phyloP scores from a whole-genome alignment of 2,888 invertebrate species.

The Phaonia tiefii region DNA sequence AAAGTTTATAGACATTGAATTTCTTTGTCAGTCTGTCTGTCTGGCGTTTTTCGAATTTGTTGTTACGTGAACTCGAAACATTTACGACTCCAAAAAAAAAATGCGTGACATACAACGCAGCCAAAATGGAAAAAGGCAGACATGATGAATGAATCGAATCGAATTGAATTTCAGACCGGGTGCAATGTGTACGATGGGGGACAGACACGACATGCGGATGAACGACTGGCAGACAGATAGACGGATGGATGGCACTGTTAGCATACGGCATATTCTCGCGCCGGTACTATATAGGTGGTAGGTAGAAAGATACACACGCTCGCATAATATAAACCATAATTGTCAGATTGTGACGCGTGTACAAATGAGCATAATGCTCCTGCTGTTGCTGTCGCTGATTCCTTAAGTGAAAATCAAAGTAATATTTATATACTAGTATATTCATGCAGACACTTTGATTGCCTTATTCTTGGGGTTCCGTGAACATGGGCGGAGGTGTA shows the following conservation, averaged over 20 bases:
- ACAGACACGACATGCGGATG: not conserved
- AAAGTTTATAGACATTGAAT: constrained; percentile 64
- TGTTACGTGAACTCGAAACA: not conserved
- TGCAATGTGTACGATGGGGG: not conserved
- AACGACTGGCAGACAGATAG: not conserved
- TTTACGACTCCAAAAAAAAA: not conserved
- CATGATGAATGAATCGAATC: constrained; percentile 15
- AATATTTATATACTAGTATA: not conserved
- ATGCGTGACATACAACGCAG: constrained; percentile 26
- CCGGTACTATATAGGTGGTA: too few relatives aligned
- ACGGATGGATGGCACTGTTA: too few relatives aligned
- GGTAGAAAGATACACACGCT: not conserved
- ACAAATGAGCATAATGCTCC: constrained; percentile 15
- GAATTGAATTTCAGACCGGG: not conserved
- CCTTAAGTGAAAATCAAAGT: constrained; percentile 6
- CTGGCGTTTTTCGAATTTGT: not conserved
- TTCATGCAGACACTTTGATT: not conserved
- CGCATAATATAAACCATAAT: not conserved
- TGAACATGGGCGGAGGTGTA: not conserved
- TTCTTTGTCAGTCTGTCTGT: not conserved
- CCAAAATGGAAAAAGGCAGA: not conserved
- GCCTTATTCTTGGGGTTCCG: not conserved
- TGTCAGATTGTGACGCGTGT: constrained; percentile 20
- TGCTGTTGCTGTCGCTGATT: not conserved
- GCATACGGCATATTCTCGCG: too few relatives aligned